Evolutionary conservation across 2,888 invertebrate species (phyloP).

Genomic region (Criorhina ranunculi): DNA sequence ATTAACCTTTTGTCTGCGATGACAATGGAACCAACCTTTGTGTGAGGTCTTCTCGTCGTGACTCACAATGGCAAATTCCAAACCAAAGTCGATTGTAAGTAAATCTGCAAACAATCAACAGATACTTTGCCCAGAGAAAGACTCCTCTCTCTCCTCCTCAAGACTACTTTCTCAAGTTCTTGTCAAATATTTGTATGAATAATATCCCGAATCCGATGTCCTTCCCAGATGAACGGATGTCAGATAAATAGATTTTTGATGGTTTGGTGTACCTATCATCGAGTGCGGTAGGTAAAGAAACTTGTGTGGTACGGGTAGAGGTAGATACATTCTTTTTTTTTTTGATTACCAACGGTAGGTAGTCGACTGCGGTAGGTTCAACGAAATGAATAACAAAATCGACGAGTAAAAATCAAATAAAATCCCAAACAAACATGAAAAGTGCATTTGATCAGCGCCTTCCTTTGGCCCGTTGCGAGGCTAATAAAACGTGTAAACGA

Average conservation of each 20-base stretch:
- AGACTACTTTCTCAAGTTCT: slow-evolving; percentile 30
- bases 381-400: slow-evolving; percentile 4
- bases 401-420: slow-evolving; percentile 59
- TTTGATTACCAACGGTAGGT: slow-evolving; percentile 70
- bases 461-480: background rate
- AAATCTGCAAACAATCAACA: slow-evolving; percentile 47
- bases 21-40: slow-evolving; percentile 11
- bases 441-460: background rate
- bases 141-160: background rate
- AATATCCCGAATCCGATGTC: slow-evolving; percentile 60
- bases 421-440: slow-evolving; percentile 36
- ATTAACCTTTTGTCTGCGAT: slow-evolving; percentile 55
- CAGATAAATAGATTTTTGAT: slow-evolving; percentile 56
- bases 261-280: slow-evolving; percentile 17
- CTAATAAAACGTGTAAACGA: background rate
- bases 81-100: slow-evolving; percentile 13
- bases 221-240: slow-evolving; percentile 26
- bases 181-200: slow-evolving; percentile 75
- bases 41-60: slow-evolving; percentile 63
- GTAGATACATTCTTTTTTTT: no score
- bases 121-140: background rate
- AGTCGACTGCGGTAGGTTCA: slow-evolving; percentile 68
- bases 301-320: slow-evolving; percentile 4
- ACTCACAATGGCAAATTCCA: slow-evolving; percentile 11
- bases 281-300: slow-evolving; percentile 34